Evolutionary conservation across 2,797 vertebrate species (phyloP), one percentile per base, ranked within the genome.

Genomic region (Pantherophis vulpinus): DNA sequence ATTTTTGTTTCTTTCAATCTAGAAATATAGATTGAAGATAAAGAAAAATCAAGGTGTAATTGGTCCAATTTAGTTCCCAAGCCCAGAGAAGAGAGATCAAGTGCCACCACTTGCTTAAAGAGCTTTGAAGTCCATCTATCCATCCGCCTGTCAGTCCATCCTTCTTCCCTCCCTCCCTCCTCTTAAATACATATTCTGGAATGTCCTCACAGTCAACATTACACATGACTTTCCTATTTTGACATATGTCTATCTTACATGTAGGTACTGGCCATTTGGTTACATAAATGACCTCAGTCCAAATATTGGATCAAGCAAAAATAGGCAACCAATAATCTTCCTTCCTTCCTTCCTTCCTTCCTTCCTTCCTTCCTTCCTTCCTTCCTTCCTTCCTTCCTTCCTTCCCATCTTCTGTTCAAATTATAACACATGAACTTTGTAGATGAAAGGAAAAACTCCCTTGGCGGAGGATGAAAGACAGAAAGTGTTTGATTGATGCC

Each of bases 401-500:
- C 10, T 74, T 16, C 27, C 12, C 5, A 86, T 14, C 4, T 91
- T 94, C 27, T 93, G 5, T 93, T 27, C 58, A 70, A 2, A 94
- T 56, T 58, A 86, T 79, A 20, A 59, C 66, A 25, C 58, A 93
- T 90, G 37, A 42, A 59, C 56, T 63, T 94, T 13, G 11, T 42
- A 93, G 86, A 59, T 91, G 27, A 20, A 87, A 29, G 74, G 58
- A 70, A 94, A 91, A 95, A 92, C 16, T 9, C 60, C 16, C 95
- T 92, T 86, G 61, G 92, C 54, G 13, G 27, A 10, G 47, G 5
- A 25, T 87, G 66, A 95, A 94, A 83, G 94, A 95, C 91, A 29
- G 91, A 92, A 58, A 90, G 0, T 23, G 66, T 93, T 95, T 94
- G 90, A 94, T 91, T 86, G 88, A 58, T 88, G 86, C 79, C 4